Percentiles rank a stretch among this genome's conserved stretches.
These are phyloP conservation scores for Larimichthys crocea DNA, from an alignment of 2,113 vertebrate genomes.

Conservation along the genomic window DNA sequence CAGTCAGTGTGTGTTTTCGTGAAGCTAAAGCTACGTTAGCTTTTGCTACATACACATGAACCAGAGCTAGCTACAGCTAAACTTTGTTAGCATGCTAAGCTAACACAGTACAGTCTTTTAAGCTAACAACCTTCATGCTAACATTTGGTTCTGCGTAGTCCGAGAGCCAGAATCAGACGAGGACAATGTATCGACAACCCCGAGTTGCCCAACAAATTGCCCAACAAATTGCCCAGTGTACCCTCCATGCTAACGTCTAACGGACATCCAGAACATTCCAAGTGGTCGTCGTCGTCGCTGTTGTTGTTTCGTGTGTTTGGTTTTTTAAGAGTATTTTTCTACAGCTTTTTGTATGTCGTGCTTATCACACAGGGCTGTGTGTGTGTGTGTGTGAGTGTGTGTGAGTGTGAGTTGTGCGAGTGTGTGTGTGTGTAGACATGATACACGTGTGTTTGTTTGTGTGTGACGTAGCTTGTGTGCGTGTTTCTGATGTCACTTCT, in stretches of 20 bases:
- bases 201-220: slow-evolving; percentile 1
- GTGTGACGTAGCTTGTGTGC: slow-evolving; percentile 8
- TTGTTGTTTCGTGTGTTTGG: slow-evolving; percentile 55
- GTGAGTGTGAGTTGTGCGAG: too few relatives aligned
- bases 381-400: slow-evolving; percentile 21
- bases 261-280: slow-evolving; percentile 71
- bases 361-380: slow-evolving; percentile 39
- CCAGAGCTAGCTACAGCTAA: neutral
- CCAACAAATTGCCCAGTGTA: neutral
- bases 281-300: slow-evolving; percentile 38
- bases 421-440: neutral
- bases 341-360: slow-evolving; percentile 72
- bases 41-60: neutral
- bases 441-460: slow-evolving; percentile 7
- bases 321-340: slow-evolving; percentile 79
- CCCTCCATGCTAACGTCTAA: slow-evolving; percentile 17
- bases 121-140: too few relatives aligned
- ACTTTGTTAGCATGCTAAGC: neutral
- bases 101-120: neutral
- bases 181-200: too few relatives aligned
- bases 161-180: too few relatives aligned
- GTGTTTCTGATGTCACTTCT: slow-evolving; percentile 49
- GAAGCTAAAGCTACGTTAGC: slow-evolving; percentile 13
- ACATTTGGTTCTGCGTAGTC: too few relatives aligned
- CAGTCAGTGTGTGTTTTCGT: neutral